phyloP scores from a whole-genome alignment of 2,797 vertebrate genomes.

The Dendrocincla fuliginosa region DNA sequence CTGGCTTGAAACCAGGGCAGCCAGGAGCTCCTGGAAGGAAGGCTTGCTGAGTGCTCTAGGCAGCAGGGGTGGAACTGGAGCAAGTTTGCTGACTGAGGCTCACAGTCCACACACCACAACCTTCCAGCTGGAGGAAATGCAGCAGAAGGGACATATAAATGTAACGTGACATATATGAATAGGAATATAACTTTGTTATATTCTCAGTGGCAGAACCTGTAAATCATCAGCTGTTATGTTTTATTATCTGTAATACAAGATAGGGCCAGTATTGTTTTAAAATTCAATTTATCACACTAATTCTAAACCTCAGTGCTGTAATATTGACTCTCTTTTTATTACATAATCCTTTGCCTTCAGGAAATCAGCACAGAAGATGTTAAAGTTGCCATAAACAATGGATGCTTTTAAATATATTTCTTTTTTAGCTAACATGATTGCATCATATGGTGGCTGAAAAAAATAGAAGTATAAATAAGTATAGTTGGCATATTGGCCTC shows the following conservation, averaged over 20 bases:
- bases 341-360: not conserved
- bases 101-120: not conserved
- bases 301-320: not conserved
- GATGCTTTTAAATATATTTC: not conserved
- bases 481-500: not conserved
- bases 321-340: slow-evolving; percentile 8
- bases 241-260: not conserved
- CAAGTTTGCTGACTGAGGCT: not conserved
- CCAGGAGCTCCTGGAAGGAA: not conserved
- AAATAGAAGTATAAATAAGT: not conserved
- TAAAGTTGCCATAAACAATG: not conserved
- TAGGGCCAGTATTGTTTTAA: not conserved
- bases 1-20: not conserved
- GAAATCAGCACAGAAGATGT: not conserved
- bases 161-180: not conserved
- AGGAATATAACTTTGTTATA: not conserved
- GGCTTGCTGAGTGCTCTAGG: not conserved
- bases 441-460: not conserved
- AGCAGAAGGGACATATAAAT: not conserved
- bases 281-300: not conserved
- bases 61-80: not conserved
- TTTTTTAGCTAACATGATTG: not conserved
- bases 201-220: not conserved
- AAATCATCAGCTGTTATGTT: not conserved
- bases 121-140: not conserved